Conservation (phyloP, 2,888 invertebrate species). For the Sesia bembeciformis region DNA sequence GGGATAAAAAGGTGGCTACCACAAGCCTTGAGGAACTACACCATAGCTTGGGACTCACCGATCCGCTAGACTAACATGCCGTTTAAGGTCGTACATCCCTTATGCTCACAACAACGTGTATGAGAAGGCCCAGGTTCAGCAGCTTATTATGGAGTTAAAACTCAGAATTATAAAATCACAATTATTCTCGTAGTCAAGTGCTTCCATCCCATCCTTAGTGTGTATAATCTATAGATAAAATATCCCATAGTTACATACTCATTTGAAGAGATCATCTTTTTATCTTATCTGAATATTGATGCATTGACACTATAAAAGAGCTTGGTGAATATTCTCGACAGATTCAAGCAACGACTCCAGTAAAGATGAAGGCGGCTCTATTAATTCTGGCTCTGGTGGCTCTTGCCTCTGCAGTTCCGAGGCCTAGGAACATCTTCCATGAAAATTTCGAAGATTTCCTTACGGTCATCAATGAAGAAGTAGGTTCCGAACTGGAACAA, state of each 20-base stretch:
- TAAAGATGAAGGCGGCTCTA: conserved; percentile 30
- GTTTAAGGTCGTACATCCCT: too few species aligned
- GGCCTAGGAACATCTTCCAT: conserved; percentile 45
- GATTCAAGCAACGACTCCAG: conserved; percentile 8
- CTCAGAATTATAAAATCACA: too few species aligned
- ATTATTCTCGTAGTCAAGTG: too few species aligned
- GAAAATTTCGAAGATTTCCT: conserved; percentile 49
- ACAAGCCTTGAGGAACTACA: too few species aligned
- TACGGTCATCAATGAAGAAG: conserved; percentile 27
- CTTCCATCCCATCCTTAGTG: too few species aligned
- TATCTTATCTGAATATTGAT: neutral
- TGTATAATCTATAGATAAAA: neutral
- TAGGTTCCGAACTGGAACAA: conserved; percentile 20
- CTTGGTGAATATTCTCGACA: neutral
- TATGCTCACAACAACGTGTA: too few species aligned
- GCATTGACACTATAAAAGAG: neutral
- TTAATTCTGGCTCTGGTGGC: conserved; percentile 29
- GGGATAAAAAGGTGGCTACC: too few species aligned
- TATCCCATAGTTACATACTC: neutral
- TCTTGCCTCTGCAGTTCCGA: conserved; percentile 32
- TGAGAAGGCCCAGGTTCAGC: too few species aligned
- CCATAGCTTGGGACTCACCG: too few species aligned
- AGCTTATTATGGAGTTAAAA: too few species aligned
- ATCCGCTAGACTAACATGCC: too few species aligned
- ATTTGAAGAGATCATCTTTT: neutral